Conservation (phyloP, 2,113 vertebrate genomes). For the Oryzias woworae region DNA sequence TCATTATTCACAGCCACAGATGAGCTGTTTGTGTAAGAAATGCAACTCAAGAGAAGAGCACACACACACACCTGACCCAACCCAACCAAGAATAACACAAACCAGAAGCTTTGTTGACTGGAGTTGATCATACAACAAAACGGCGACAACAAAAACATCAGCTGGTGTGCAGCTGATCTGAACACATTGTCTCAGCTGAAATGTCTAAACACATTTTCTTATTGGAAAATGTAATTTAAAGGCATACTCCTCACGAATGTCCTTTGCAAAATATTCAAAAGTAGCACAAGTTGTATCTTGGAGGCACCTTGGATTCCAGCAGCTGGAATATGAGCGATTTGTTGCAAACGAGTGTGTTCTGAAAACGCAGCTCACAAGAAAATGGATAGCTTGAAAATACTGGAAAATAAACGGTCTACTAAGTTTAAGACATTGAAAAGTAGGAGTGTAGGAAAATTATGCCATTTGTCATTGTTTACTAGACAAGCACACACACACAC, state of each 20-base stretch:
- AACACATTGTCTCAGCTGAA: background rate
- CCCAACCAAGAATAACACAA: background rate
- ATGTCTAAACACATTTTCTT: background rate
- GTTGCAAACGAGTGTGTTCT: conserved; percentile 16
- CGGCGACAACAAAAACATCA: too few species aligned
- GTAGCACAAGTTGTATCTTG: background rate
- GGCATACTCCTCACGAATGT: background rate
- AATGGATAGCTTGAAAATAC: conserved; percentile 1
- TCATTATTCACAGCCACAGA: conserved; percentile 49
- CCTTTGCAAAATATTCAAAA: conserved; percentile 10
- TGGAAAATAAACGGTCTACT: conserved; percentile 16
- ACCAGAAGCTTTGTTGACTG: too few species aligned
- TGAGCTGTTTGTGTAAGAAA: conserved; percentile 38
- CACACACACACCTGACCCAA: conserved; percentile 47
- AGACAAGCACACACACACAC: conserved; percentile 7
- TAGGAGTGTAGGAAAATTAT: conserved; percentile 28
- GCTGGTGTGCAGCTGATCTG: too few species aligned
- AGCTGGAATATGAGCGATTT: conserved; percentile 4
- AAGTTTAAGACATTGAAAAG: conserved; percentile 8
- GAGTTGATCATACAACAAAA: too few species aligned
- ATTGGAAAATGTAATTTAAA: background rate
- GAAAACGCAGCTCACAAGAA: conserved; percentile 18
- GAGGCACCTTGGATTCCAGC: conserved; percentile 15
- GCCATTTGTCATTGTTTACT: conserved; percentile 58
- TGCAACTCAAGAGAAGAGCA: conserved; percentile 22